phyloP scores from a whole-genome alignment of 2,888 invertebrate species.

The Synergus japonicus region DNA sequence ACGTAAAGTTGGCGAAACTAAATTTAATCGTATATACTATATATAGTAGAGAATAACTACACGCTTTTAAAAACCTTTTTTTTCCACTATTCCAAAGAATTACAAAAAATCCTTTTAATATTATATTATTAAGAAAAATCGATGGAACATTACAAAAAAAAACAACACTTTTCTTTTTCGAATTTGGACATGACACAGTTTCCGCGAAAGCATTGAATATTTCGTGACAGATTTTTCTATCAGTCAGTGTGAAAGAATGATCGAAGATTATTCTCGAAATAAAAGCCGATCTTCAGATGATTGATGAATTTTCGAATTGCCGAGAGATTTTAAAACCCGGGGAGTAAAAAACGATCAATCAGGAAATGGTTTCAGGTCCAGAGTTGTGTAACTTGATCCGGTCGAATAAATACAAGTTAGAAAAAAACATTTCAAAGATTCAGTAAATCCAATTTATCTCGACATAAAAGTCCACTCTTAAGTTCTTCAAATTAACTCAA shows the following conservation, averaged over 20 bases:
- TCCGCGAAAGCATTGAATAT: slow-evolving; percentile 8
- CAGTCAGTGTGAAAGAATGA: background rate
- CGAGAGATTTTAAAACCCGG: slow-evolving; percentile 9
- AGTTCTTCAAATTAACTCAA: slow-evolving; percentile 11
- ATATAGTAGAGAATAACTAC: too few species aligned
- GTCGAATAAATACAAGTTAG: background rate
- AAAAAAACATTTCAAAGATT: slow-evolving; percentile 33
- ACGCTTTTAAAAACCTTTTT: too few species aligned
- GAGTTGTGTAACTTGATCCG: slow-evolving; percentile 40
- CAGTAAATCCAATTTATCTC: slow-evolving; percentile 35
- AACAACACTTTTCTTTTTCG: background rate
- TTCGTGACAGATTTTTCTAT: background rate
- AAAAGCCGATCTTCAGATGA: slow-evolving; percentile 23
- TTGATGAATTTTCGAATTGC: slow-evolving; percentile 37
- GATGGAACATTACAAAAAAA: background rate
- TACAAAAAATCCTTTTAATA: background rate
- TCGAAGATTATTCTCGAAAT: slow-evolving; percentile 12
- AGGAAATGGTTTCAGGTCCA: slow-evolving; percentile 32
- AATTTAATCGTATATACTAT: too few species aligned
- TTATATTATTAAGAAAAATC: background rate
- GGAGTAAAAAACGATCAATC: slow-evolving; percentile 37
- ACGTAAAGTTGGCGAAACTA: too few species aligned
- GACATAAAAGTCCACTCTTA: slow-evolving; percentile 17
- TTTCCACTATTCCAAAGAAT: too few species aligned
- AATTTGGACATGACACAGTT: background rate